Evolutionary conservation across 2,797 vertebrate genomes (phyloP), one percentile per base, ranked within the genome.

Genomic region (Intellagama lesueurii): DNA sequence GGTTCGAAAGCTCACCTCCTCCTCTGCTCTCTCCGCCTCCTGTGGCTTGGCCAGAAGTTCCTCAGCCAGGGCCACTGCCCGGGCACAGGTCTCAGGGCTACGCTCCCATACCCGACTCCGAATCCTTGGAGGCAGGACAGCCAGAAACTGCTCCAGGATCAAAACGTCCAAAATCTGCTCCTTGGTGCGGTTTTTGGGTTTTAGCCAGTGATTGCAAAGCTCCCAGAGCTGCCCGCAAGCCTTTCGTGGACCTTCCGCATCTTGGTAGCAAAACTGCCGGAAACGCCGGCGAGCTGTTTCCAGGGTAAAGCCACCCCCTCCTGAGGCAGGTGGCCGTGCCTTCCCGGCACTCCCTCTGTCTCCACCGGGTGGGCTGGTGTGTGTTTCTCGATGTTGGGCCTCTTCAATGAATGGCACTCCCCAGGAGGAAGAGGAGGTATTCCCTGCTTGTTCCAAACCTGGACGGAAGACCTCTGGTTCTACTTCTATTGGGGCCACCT

Each of bases 131-230:
- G 89, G 89, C 24, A 90, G 80, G 35, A 90, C 76, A 1, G 89
- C 86, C 40, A 90, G 86, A 73, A 90, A 90, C 52, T 90, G 89
- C 81, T 90, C 89, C 47, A 90, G 56, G 16, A 90, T 87, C 26
- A 87, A 44, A 28, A 90, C 73, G 0, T 90, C 89, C 76, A 90
- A 86, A 47, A 90, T 90, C 81, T 90, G 89, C 44, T 90, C 89
- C 75, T 90, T 90, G 35, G 89, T 90, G 7, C 86, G 89, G 24
- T 90, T 90, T 30, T 90, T 87, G 1, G 89, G 89, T 68, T 87
- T 90, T 24, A 90, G 40, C 89, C 89, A 90, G 17, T 90, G 86
- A 22, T 90, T 87, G 76, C 89, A 90, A n/a, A 90, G 89, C 75
- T 90, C 86, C 85, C 89, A 87, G 8, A 90, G 89, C 81, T 87